These are phyloP conservation scores for Drosophila repletoides DNA, from an alignment of 1,140 invertebrate genomes.

Conservation along the genomic window DNA sequence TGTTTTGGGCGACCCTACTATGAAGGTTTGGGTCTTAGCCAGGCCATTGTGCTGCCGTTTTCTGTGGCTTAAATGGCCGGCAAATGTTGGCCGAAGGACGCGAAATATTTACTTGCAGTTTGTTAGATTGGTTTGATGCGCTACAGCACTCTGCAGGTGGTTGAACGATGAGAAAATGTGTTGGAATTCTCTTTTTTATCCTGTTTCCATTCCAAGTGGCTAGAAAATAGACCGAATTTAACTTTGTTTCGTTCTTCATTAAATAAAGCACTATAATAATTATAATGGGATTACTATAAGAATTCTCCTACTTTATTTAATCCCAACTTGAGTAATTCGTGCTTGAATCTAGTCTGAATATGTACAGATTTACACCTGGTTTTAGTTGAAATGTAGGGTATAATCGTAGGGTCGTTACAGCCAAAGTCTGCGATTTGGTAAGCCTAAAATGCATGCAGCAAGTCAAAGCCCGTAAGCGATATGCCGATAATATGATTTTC, in stretches of 20 bases:
- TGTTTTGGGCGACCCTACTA: slow-evolving; percentile 58
- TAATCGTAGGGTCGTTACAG: slow-evolving; percentile 16
- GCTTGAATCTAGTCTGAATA: too few relatives aligned
- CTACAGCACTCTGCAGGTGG: not conserved
- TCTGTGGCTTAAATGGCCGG: slow-evolving; percentile 35
- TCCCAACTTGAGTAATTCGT: too few relatives aligned
- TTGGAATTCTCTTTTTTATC: too few relatives aligned
- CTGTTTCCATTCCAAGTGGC: too few relatives aligned
- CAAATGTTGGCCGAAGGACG: slow-evolving; percentile 23
- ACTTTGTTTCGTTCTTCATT: too few relatives aligned
- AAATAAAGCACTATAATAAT: not conserved
- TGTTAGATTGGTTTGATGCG: not conserved
- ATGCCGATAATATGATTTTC: slow-evolving; percentile 63
- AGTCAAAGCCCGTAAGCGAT: slow-evolving; percentile 44
- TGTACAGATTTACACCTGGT: not conserved
- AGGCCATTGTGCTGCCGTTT: slow-evolving; percentile 59
- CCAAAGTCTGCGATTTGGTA: slow-evolving; percentile 2
- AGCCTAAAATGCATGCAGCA: not conserved
- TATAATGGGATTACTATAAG: too few relatives aligned
- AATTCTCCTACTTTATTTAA: too few relatives aligned
- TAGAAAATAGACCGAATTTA: too few relatives aligned
- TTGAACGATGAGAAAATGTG: not conserved
- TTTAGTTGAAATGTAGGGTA: slow-evolving; percentile 1
- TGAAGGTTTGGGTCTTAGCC: slow-evolving; percentile 24
- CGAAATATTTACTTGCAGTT: slow-evolving; percentile 2